These are phyloP conservation scores for Phalacrocorax carbo DNA, from an alignment of 2,113 vertebrate genomes.

Conservation along the genomic window DNA sequence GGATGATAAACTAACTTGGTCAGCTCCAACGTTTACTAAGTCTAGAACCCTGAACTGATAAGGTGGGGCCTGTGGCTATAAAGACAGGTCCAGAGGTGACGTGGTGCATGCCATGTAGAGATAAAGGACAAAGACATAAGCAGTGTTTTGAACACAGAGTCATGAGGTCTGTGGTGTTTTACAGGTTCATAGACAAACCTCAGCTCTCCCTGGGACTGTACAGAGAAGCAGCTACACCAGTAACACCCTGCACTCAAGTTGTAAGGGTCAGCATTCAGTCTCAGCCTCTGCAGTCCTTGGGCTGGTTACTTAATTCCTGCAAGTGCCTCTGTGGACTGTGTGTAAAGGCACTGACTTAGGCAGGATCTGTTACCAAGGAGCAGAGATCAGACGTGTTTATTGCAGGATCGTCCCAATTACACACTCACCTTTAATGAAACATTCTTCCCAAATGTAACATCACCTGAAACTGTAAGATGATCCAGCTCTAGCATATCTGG, in stretches of 20 bases:
- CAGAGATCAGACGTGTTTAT: neutral
- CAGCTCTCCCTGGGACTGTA: neutral
- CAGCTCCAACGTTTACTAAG: neutral
- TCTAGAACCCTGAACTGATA: neutral
- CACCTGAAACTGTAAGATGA: conserved; percentile 97
- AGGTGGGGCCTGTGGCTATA: neutral
- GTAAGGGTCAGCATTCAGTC: neutral
- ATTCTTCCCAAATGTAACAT: conserved; percentile 97
- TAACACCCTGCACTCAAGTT: neutral
- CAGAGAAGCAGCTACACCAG: neutral
- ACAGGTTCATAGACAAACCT: neutral
- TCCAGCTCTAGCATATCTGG: conserved; percentile 98
- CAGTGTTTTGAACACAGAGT: neutral
- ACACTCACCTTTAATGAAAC: conserved; percentile 91
- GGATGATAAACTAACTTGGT: neutral
- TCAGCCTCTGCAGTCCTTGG: neutral
- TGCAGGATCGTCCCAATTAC: neutral
- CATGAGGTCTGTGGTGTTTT: neutral
- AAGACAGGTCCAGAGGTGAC: neutral
- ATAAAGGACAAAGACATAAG: neutral
- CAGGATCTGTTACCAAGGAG: neutral
- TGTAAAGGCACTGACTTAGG: neutral
- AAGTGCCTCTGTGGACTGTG: neutral
- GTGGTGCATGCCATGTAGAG: neutral
- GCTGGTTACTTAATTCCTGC: neutral